phyloP scores from a whole-genome alignment of 2,888 invertebrate genomes.

The Bembecia ichneumoniformis region DNA sequence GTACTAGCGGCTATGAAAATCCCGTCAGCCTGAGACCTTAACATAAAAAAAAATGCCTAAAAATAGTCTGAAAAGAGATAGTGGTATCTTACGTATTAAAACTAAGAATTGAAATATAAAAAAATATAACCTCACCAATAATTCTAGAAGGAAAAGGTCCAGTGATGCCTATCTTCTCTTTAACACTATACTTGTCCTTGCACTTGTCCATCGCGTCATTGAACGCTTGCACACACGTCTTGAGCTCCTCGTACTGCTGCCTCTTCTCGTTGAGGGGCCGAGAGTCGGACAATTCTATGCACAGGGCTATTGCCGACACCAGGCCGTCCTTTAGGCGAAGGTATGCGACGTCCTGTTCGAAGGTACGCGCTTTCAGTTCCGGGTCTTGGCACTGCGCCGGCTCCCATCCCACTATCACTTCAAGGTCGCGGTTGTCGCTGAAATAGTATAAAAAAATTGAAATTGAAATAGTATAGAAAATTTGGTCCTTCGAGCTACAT shows the following conservation, averaged over 20 bases:
- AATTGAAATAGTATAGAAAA: conserved; percentile 25
- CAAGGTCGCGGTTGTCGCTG: conserved; percentile 85
- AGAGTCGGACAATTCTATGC: conserved; percentile 42
- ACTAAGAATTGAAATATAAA: not conserved
- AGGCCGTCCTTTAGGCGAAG: conserved; percentile 49
- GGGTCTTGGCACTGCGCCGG: conserved; percentile 61
- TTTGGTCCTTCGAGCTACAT: no score
- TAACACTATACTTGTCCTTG: conserved; percentile 28
- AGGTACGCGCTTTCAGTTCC: conserved; percentile 37
- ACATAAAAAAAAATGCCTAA: no score
- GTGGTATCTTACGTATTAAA: no score
- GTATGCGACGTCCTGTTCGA: conserved; percentile 48
- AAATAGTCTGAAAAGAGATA: no score
- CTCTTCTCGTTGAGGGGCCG: conserved; percentile 28
- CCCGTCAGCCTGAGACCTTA: no score
- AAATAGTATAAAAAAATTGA: conserved; percentile 13
- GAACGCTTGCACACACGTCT: conserved; percentile 38
- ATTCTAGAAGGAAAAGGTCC: conserved; percentile 52
- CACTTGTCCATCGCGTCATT: conserved; percentile 42
- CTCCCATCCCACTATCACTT: conserved; percentile 80
- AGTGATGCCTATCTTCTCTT: conserved; percentile 35
- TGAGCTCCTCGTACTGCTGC: conserved; percentile 33
- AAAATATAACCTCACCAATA: conserved; percentile 34
- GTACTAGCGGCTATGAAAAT: no score
- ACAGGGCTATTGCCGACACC: conserved; percentile 42